Percentiles rank a stretch among this genome's conserved stretches.
These are phyloP conservation scores for Molanna angustata DNA, from an alignment of 2,888 invertebrate genomes.

Conservation along the genomic window DNA sequence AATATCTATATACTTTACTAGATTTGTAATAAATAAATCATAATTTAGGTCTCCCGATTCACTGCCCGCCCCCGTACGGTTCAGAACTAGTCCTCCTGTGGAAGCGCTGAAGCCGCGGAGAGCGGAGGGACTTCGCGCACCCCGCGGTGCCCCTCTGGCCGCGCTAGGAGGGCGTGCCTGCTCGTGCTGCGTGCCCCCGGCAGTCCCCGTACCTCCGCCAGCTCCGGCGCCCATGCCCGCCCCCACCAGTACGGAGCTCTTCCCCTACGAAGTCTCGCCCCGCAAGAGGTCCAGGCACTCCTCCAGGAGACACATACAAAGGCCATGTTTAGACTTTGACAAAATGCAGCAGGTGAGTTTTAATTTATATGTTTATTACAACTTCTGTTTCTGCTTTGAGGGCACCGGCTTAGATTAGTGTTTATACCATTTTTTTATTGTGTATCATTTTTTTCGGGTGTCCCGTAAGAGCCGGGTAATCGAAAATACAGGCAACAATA, in stretches of 20 bases:
- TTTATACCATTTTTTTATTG: too few species aligned
- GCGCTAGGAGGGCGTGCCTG: slow-evolving; percentile 34
- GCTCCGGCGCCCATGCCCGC: slow-evolving; percentile 43
- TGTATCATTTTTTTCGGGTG: too few species aligned
- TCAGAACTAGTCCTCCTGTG: slow-evolving; percentile 87
- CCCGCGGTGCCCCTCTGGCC: slow-evolving; percentile 36
- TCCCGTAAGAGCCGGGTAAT: too few species aligned
- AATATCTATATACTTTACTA: too few species aligned
- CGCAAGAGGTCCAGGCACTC: slow-evolving; percentile 61
- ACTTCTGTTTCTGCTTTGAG: too few species aligned
- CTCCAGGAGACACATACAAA: slow-evolving; percentile 61
- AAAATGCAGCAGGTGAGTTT: slow-evolving; percentile 90
- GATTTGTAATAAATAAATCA: too few species aligned
- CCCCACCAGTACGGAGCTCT: slow-evolving; percentile 41
- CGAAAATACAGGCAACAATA: too few species aligned
- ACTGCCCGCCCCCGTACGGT: slow-evolving; percentile 80
- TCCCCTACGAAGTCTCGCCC: slow-evolving; percentile 59
- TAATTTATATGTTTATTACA: too few species aligned
- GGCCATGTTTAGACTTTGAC: slow-evolving; percentile 93
- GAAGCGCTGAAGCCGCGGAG: slow-evolving; percentile 79
- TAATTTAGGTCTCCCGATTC: slow-evolving; percentile 36
- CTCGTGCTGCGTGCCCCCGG: slow-evolving; percentile 28
- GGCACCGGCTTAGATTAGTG: too few species aligned
- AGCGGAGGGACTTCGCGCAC: slow-evolving; percentile 49
- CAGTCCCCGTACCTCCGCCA: slow-evolving; percentile 34